Percentiles rank a stretch among this genome's conserved stretches.
Conservation (phyloP, 2,113 vertebrate species). For the Montifringilla adamsi region DNA sequence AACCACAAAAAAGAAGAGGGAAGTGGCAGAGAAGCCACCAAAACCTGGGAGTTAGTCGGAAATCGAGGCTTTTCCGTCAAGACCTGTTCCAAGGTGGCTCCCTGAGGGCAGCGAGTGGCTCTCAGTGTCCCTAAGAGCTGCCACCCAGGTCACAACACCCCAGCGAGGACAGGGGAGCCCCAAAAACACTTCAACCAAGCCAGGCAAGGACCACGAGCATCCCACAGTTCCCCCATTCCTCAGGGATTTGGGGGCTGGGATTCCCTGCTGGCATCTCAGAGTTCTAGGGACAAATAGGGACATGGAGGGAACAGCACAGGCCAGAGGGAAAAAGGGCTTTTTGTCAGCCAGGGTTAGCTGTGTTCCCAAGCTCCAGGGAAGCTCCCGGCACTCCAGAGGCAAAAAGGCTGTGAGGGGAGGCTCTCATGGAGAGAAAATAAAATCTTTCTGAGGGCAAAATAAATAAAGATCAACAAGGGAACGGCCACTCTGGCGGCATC, state of each 20-base stretch:
- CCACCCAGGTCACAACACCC: not conserved
- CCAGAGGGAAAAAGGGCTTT: not conserved
- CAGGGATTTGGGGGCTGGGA: not conserved
- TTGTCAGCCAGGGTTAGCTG: not conserved
- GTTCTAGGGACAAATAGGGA: not conserved
- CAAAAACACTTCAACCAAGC: accelerated
- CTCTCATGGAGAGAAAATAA: not conserved
- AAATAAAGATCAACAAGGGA: not conserved
- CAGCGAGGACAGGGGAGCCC: accelerated
- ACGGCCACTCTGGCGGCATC: not conserved
- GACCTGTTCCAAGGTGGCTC: not conserved
- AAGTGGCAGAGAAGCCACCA: not conserved
- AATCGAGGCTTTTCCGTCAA: not conserved
- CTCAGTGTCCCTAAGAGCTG: not conserved
- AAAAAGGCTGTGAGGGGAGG: not conserved
- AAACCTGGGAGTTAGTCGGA: not conserved
- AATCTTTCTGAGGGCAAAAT: not conserved
- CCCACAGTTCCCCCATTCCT: not conserved
- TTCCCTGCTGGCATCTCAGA: accelerated
- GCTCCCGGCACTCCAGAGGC: not conserved
- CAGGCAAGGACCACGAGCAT: not conserved
- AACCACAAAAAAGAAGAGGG: accelerated
- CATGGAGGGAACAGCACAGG: not conserved
- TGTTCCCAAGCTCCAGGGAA: not conserved
- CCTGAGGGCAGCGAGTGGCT: accelerated